Conservation (phyloP, 2,113 vertebrate species). For the Penelope pileata region DNA sequence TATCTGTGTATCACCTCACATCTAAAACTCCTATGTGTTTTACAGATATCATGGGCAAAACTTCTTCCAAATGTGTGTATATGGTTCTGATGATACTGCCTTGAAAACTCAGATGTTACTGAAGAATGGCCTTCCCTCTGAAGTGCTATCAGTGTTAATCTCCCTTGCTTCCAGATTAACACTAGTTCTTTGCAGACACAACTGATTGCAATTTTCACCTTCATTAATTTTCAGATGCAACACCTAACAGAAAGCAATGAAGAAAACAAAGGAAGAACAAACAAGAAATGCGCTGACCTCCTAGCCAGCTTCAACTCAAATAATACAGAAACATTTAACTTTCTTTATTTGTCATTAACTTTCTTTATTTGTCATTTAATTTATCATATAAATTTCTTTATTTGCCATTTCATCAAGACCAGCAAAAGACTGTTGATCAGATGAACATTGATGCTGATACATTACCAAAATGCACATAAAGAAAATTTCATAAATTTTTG, state of each 20-base stretch:
- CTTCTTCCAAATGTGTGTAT: not conserved
- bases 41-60: not conserved
- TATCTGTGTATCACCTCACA: not conserved
- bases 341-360: too few species aligned
- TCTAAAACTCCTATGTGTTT: not conserved
- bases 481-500: not conserved
- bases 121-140: not conserved
- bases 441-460: not conserved
- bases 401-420: not conserved
- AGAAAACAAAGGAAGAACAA: conserved; percentile 7
- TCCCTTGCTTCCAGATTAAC: conserved; percentile 20
- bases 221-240: conserved; percentile 22
- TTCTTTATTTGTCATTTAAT: too few species aligned
- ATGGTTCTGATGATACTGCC: not conserved
- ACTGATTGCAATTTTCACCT: conserved; percentile 38
- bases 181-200: not conserved
- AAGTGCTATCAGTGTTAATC: not conserved
- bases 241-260: conserved; percentile 10
- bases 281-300: not conserved
- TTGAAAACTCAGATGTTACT: conserved; percentile 33
- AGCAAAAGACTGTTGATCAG: not conserved
- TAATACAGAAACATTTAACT: not conserved
- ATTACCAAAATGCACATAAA: not conserved
- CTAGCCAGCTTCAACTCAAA: not conserved
- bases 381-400: not conserved